Evolutionary conservation across 2,113 vertebrate species (phyloP), one percentile per base, ranked within the genome.

Genomic region (Rousettus leschenaultii): DNA sequence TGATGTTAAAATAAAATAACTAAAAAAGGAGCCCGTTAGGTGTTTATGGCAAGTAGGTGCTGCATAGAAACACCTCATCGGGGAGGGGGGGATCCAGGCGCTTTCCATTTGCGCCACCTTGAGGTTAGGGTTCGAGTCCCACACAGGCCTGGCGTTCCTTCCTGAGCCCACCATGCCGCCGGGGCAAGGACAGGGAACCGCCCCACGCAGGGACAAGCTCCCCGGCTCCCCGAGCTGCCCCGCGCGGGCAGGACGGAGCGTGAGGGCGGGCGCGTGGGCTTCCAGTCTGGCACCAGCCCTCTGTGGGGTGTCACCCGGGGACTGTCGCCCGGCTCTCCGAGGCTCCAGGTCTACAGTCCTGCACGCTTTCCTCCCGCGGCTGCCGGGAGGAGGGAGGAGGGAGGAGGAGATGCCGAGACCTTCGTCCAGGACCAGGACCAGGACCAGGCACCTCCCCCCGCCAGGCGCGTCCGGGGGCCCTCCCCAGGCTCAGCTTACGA

Each of bases 31-130:
- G 35, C 35, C 18, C 30, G 13, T 38, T 35, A 7, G 66, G 10
- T 6, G 30, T 40, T 92, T 15, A 6, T 10, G 33, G 55, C 73
- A 65, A 48, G 80, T 84, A 68, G 59, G 51, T 71, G 86, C 95
- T 96, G 95, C 68, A 92, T n/a, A 43, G 94, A 97, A 96, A 95
- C 97, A 93, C 91, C 97, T 96, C 95, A 94, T 88, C 86, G 78
- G 86, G 96, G 91, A 80, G 86, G 96, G 86, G 70, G 97, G 94
- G 87, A 57, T 40, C 40, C 21, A 43, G 43, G 12, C 0, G 15
- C 9, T 38, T 91, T 57, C 65, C 28, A 35, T 33, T 16, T 16
- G 19, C 15, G 63, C 21, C 0, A 1, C 53, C 61, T 30, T 6
- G 21, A 70, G 57, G 28, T 19, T 11, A 30, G 59, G 35, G 63